These are phyloP conservation scores for Hermaeophaga mercurialis DNA, from an alignment of 2,888 invertebrate species.

Conservation along the genomic window DNA sequence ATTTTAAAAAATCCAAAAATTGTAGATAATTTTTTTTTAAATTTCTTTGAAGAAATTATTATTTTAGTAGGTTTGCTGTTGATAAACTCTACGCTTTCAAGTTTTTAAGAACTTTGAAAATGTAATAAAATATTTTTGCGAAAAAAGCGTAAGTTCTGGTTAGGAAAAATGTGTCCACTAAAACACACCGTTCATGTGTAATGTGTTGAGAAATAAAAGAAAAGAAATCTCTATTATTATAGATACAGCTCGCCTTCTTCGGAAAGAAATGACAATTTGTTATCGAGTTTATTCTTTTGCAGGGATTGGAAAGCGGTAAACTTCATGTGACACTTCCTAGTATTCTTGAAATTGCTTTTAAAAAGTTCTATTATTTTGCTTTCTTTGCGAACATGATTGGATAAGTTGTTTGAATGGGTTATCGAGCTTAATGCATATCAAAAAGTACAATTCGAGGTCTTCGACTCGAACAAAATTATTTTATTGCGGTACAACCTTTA, in stretches of 20 bases:
- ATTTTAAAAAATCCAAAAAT: too few species aligned
- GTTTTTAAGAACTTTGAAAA: too few species aligned
- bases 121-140: too few species aligned
- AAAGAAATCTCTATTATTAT: not conserved
- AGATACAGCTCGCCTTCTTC: not conserved
- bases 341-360: conserved; percentile 16
- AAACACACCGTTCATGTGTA: not conserved
- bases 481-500: too few species aligned
- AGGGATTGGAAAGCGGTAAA: conserved; percentile 9
- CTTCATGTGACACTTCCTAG: conserved; percentile 16
- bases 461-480: too few species aligned
- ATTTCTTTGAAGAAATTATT: too few species aligned
- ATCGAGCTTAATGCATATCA: too few species aligned
- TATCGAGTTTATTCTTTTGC: conserved; percentile 9
- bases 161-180: not conserved
- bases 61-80: too few species aligned
- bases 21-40: too few species aligned
- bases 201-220: not conserved
- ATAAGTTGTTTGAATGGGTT: not conserved
- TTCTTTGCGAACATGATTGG: not conserved
- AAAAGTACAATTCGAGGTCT: too few species aligned
- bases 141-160: too few species aligned
- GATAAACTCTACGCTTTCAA: too few species aligned
- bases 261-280: conserved; percentile 3
- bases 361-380: conserved; percentile 15